These are phyloP conservation scores for Drosophila anomalipes DNA, from an alignment of 2,888 invertebrate genomes.

Conservation along the genomic window DNA sequence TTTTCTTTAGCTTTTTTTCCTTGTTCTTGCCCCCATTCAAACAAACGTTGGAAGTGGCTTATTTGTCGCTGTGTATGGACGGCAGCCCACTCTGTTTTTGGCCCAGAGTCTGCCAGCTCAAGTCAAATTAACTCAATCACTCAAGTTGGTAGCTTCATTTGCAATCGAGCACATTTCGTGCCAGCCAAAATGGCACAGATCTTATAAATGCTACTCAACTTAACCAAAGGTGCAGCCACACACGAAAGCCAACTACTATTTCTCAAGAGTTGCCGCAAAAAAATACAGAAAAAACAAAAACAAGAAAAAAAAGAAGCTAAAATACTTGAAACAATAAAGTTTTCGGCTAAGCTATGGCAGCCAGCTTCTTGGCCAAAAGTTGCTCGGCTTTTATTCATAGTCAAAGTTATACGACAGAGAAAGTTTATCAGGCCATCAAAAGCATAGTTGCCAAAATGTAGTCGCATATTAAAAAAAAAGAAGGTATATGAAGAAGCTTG, in stretches of 20 bases:
- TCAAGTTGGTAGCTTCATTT: constrained; percentile 65
- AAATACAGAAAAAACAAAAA: constrained; percentile 36
- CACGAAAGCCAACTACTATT: constrained; percentile 32
- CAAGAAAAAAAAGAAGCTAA: constrained; percentile 16
- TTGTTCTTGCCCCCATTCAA: background rate
- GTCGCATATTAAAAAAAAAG: constrained; percentile 13
- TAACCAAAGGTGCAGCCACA: constrained; percentile 52
- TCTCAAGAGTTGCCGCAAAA: constrained; percentile 40
- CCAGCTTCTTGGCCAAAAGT: constrained; percentile 41
- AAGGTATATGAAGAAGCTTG: constrained; percentile 21
- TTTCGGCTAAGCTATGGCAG: constrained; percentile 51
- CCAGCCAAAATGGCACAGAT: constrained; percentile 32
- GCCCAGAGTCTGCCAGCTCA: constrained; percentile 10
- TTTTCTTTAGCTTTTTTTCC: background rate
- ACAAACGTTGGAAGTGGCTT: background rate
- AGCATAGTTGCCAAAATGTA: constrained; percentile 66
- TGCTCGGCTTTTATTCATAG: constrained; percentile 49
- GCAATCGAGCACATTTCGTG: constrained; percentile 63
- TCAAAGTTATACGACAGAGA: constrained; percentile 68
- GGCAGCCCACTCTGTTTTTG: constrained; percentile 18
- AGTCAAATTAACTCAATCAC: constrained; percentile 69
- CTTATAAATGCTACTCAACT: constrained; percentile 39
- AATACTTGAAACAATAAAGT: constrained; percentile 68
- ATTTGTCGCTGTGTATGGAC: background rate
- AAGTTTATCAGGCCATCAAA: constrained; percentile 64